These are phyloP conservation scores for Austrofundulus limnaeus DNA, from an alignment of 2,113 vertebrate species.

Conservation along the genomic window DNA sequence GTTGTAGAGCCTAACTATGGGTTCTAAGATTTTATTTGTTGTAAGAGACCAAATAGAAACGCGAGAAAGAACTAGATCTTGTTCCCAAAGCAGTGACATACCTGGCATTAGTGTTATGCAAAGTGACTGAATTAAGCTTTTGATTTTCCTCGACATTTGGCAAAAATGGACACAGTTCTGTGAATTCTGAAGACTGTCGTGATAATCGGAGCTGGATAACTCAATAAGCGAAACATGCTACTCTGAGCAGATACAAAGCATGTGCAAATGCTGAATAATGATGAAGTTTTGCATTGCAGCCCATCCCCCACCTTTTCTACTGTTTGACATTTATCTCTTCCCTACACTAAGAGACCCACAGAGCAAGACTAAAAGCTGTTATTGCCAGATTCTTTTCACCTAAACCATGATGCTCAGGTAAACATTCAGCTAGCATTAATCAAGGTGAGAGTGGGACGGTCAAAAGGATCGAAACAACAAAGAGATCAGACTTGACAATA, in stretches of 20 bases:
- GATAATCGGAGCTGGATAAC: constrained; percentile 1
- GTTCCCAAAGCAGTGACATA: too few species aligned
- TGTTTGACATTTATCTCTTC: constrained; percentile 30
- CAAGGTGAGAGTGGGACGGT: constrained; percentile 14
- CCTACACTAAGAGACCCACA: constrained; percentile 26
- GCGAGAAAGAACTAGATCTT: too few species aligned
- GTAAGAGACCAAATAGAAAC: too few species aligned
- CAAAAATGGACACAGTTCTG: neutral
- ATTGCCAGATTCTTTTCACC: constrained; percentile 59
- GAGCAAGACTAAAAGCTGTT: constrained; percentile 50
- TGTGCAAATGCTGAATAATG: too few species aligned
- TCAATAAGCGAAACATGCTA: neutral
- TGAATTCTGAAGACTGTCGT: neutral
- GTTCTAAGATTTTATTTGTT: too few species aligned
- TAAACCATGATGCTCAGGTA: constrained; percentile 52
- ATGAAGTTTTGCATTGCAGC: neutral
- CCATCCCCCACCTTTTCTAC: neutral
- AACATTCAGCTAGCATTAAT: constrained; percentile 54
- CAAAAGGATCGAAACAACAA: constrained; percentile 41
- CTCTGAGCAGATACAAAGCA: neutral
- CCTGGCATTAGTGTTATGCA: too few species aligned
- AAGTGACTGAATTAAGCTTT: too few species aligned
- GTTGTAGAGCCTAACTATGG: too few species aligned
- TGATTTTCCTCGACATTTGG: too few species aligned
- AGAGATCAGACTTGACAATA: constrained; percentile 54